Base-by-base conservation (phyloP, 2,888 invertebrate species). In the Acanthosoma haemorrhoidale region DNA sequence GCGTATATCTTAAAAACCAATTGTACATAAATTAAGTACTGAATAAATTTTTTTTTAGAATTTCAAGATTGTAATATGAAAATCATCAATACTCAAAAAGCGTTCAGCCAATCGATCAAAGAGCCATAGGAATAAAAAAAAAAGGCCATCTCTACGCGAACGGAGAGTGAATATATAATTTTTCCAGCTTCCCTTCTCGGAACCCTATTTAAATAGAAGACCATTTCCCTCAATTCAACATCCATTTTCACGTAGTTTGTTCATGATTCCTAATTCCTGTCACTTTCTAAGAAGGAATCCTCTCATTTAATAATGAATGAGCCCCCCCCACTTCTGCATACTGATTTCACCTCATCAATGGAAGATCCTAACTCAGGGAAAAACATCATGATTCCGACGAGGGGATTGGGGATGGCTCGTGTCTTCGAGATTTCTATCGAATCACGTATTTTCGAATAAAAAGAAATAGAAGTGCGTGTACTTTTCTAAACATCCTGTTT, bases 241-340 rank as follows among this genome's bases (percentile, higher is more conserved):
- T 25, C 25, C 51, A 51, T 51, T 51, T 51, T 51, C 51, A 51
- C 25, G 25, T 51, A 21, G 29, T 51, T 51, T 51, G 25, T 25
- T 25, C 29, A 51, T 51, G 51, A 51, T 25, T 51, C 51, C 51
- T 51, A 25, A 51, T 25, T 51, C 51, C 51, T 51, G 51, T 51
- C 51, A 51, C 29, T 25, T 51, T 51, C 51, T 51, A n/a, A 25
- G 51, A 51, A 51, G 6, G 51, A 51, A 51, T 25, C 51, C n/a
- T 51, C 51, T 51, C 51, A 51, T 51, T 51, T 51, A 25, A 51
- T 51, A 51, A 51, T 51, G 51, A 51, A 51, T n/a, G 51, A 51
- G 51, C 51, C 29, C 25, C 29, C 51, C 29, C 51, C 51, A n/a
- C n/a, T n/a, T 51, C 5, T 25, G 13, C 6, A n/a, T 25, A n/a